Conservation (phyloP, 2,797 vertebrate genomes). For the Halcyon badia region DNA sequence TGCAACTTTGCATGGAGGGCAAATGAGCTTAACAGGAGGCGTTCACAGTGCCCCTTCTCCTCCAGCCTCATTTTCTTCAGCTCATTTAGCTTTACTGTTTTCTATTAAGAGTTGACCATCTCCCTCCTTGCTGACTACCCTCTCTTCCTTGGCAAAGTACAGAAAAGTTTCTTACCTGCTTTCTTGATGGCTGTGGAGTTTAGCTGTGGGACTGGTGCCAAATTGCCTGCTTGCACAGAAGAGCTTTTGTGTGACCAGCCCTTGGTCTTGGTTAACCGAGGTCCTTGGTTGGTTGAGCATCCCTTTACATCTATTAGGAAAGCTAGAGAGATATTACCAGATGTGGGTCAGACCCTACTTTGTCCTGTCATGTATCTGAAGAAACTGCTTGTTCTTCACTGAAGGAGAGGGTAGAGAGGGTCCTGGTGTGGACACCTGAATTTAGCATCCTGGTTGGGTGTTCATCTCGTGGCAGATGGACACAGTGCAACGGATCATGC, state of each 20-base stretch:
- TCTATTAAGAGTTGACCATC: background rate
- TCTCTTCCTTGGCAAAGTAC: background rate
- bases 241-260: background rate
- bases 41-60: background rate
- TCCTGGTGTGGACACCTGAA: background rate
- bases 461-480: background rate
- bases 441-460: rapidly evolving
- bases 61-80: background rate
- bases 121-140: background rate
- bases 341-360: background rate
- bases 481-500: background rate
- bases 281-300: background rate
- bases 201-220: background rate
- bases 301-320: background rate
- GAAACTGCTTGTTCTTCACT: background rate
- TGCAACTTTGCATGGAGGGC: background rate
- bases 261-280: rapidly evolving
- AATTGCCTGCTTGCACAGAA: background rate
- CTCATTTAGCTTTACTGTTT: background rate
- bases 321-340: background rate
- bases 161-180: background rate
- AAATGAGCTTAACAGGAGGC: background rate
- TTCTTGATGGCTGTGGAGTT: background rate
- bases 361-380: rapidly evolving
- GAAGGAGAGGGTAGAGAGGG: background rate